phyloP scores from a whole-genome alignment of 2,113 vertebrate genomes.

The Prinia subflava region DNA sequence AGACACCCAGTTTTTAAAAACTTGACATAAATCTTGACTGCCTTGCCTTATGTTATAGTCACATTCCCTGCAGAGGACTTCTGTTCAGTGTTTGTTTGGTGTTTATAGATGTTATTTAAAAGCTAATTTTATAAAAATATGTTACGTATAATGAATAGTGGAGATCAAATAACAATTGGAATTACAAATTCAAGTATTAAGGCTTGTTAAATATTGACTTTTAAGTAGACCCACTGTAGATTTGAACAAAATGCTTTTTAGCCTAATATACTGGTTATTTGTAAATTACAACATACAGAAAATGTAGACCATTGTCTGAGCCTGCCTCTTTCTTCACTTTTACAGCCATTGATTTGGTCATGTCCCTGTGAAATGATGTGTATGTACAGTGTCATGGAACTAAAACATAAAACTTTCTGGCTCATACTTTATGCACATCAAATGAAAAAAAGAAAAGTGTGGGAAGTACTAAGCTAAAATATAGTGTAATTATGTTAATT shows the following conservation, averaged over 20 bases:
- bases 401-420: background rate
- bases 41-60: background rate
- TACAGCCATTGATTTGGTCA: background rate
- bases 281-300: background rate
- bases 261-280: background rate
- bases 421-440: background rate
- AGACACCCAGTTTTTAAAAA: constrained; percentile 12
- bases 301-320: background rate
- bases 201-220: constrained; percentile 44
- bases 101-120: background rate
- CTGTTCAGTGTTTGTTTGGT: background rate
- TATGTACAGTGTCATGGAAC: background rate
- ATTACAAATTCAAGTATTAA: constrained; percentile 36
- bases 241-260: constrained; percentile 29
- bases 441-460: background rate
- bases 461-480: background rate
- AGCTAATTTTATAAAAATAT: background rate
- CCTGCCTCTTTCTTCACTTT: background rate
- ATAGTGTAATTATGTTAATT: background rate
- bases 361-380: background rate
- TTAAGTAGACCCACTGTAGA: background rate
- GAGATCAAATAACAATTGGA: constrained; percentile 36
- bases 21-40: background rate
- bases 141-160: constrained; percentile 3
- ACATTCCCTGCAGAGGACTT: background rate